Evolutionary conservation across 1,140 invertebrate species (phyloP), one percentile per base, ranked within the genome.

Genomic region (Zaprionus camerounensis): DNA sequence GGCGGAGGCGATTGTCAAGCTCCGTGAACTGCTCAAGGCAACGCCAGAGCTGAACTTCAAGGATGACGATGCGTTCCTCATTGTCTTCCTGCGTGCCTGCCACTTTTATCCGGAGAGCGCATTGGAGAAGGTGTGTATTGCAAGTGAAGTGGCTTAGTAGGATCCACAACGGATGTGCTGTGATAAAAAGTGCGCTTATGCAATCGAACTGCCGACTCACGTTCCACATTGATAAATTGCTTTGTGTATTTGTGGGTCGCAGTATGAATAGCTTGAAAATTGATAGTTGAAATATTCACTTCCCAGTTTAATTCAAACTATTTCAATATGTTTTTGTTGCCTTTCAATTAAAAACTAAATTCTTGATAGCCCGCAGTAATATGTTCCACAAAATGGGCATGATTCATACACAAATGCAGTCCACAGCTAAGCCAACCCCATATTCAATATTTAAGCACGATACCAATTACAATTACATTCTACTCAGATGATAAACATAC

Each of bases 101-200:
- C 97, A 97, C 92, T 97, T 95, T 92, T 97, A 97, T 84, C 94
- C 96, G 1, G 94, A 97, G 71, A 96, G 96, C 92, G 96, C 96
- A 0, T 93, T 95, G 41, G 94, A 94, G 78, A 92, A 97, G 93
- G 96, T 96, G 91, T 94, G 95, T 94, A 65, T n/a, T 34, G 5
- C 17, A 28, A 44, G n/a, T 46, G 51, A 9, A 41, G n/a, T 26
- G 31, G 2, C 2, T 15, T 3, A 34, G 9, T 56, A 15, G 26
- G 12, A 28, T 56, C 53, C 53, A 56, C 53, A 26, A 26, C 46
- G 46, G 46, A 51, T 51, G 12, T 24, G 2, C 46, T 17, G 46
- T 51, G 46, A 51, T 51, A 51, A 46, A 17, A 17, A 7, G 41
- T 46, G n/a, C 11, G 2, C 7, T 51, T 51, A 51, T 51, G 46